Evolutionary conservation across 2,888 invertebrate species (phyloP).

Genomic region (Pollenia angustigena): DNA sequence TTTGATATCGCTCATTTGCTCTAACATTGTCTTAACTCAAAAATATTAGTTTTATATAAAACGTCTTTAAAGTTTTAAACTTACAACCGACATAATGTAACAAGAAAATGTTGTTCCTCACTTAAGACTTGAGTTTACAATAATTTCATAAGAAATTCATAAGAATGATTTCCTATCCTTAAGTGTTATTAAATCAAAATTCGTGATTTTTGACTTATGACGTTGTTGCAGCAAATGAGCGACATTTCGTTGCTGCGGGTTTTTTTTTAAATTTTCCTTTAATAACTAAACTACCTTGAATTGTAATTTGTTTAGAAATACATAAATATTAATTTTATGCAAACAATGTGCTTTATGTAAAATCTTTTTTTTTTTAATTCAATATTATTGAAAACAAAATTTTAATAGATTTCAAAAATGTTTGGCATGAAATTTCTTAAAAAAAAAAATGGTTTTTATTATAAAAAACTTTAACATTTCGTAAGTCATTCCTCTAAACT

Average conservation of each 20-base stretch:
- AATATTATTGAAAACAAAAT: not conserved
- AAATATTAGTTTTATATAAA: no score
- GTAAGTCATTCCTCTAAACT: not conserved
- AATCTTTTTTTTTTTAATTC: not conserved
- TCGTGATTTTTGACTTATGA: no score
- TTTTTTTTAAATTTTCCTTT: constrained; percentile 14
- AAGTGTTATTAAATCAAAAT: no score
- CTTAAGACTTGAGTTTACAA: no score
- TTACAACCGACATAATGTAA: no score
- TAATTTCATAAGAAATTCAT: no score
- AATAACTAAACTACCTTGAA: constrained; percentile 60
- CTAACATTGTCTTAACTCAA: no score
- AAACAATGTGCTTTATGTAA: constrained; percentile 35
- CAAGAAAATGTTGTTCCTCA: no score
- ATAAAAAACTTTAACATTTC: not conserved
- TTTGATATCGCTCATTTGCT: no score
- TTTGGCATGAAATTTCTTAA: not conserved
- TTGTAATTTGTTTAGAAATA: constrained; percentile 31
- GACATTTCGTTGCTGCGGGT: not conserved
- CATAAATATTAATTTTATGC: constrained; percentile 39
- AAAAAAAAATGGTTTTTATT: not conserved
- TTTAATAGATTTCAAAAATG: not conserved
- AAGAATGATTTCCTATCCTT: no score
- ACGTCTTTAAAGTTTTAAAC: no score
- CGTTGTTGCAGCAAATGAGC: no score